Evolutionary conservation across 1,140 invertebrate genomes (phyloP), one percentile per base, ranked within the genome.

Genomic region (Neodiprion lecontei): DNA sequence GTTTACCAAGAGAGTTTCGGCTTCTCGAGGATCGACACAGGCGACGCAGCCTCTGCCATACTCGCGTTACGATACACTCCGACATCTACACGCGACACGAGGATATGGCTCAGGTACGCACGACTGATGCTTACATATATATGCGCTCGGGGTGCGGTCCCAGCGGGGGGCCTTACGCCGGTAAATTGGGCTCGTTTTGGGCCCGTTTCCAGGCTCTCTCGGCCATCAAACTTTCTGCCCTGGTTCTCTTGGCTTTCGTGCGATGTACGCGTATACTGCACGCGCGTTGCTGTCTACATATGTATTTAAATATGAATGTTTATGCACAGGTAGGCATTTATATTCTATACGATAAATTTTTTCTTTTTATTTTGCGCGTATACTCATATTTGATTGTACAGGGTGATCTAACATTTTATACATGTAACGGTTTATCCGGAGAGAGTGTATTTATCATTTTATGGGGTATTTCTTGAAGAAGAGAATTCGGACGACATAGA

Each of bases 171-270:
- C 11, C 53, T 9, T 61, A 12, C 11, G 53, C n/a, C 53, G 11
- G 53, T 61, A 61, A 61, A 61, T 61, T 61, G 53, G 53, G 11
- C 53, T 61, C 53, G 53, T 61, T 61, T 61, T 61, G 53, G 11
- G 53, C 53, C 53, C 53, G 53, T 12, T 61, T n/a, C 3, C 28
- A 40, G 28, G 28, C 1, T 40, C 28, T 40, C 28, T 17, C 11
- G 53, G n/a, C 53, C 53, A 61, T 14, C 11, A 61, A 61, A 61
- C 28, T 61, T 4, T 12, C 11, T 17, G 53, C 53, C 53, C n/a
- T 17, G 53, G 11, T 17, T 61, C 53, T 17, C 28, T 7, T 9
- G 53, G n/a, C 28, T 40, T 40, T 40, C 28, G 28, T 40, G 28
- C 28, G 28, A 40, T 5, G 28, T 40, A 3, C 28, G 28, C 1